These are phyloP conservation scores for Myripristis jacobus DNA, from an alignment of 2,797 vertebrate genomes.

Conservation along the genomic window DNA sequence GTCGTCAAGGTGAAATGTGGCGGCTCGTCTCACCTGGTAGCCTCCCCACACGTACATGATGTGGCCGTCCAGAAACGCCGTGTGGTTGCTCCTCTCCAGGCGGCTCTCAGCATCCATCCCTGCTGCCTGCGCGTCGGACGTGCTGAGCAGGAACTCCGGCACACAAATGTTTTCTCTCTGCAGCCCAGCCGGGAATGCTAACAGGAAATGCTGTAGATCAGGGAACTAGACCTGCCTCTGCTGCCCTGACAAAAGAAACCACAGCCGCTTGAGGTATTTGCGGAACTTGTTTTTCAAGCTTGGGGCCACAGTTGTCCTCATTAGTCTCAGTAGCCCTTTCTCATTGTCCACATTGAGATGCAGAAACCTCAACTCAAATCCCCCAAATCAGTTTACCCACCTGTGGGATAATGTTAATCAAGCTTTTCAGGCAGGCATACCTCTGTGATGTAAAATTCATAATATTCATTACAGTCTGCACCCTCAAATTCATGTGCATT, in stretches of 20 bases:
- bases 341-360: too few relatives aligned
- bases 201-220: background rate
- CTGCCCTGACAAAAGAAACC: background rate
- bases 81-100: constrained; percentile 91
- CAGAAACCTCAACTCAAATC: too few relatives aligned
- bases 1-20: too few relatives aligned
- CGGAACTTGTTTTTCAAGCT: constrained; percentile 67
- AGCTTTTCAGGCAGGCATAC: too few relatives aligned
- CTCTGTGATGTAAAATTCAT: too few relatives aligned
- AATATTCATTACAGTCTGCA: too few relatives aligned
- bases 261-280: background rate
- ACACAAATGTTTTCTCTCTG: background rate
- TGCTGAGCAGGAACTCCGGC: background rate
- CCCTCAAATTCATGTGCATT: too few relatives aligned
- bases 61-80: constrained; percentile 86
- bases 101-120: constrained; percentile 60
- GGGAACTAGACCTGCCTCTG: background rate
- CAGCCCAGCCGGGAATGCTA: background rate
- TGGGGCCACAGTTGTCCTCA: background rate
- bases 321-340: too few relatives aligned
- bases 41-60: constrained; percentile 93
- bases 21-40: constrained; percentile 86
- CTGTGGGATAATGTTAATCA: too few relatives aligned
- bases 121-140: background rate
- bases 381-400: too few relatives aligned